phyloP scores from a whole-genome alignment of 2,888 invertebrate genomes.

The Athripsodes cinereus region DNA sequence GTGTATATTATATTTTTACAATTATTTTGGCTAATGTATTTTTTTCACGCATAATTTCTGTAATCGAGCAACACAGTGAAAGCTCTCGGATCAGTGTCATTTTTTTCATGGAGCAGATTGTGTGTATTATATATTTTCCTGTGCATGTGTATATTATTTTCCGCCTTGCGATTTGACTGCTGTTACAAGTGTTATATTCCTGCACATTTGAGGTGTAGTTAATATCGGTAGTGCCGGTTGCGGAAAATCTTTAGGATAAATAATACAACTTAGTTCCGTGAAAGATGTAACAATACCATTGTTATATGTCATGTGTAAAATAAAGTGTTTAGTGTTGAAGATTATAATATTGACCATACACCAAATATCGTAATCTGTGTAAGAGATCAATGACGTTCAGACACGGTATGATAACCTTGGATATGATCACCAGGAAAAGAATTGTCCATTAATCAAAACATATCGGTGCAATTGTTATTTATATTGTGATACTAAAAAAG shows the following conservation, averaged over 20 bases:
- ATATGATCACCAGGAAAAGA: slow-evolving; percentile 51
- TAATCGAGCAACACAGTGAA: not conserved
- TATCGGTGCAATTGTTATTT: slow-evolving; percentile 28
- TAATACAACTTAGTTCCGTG: slow-evolving; percentile 1
- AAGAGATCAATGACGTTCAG: slow-evolving; percentile 50
- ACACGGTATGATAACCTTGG: slow-evolving; percentile 44
- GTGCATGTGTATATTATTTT: slow-evolving; percentile 3
- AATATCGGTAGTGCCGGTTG: slow-evolving; percentile 14
- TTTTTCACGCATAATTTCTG: no score
- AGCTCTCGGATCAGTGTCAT: slow-evolving; percentile 17
- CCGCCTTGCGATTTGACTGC: slow-evolving; percentile 11
- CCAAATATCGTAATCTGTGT: slow-evolving; percentile 28
- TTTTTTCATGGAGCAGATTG: slow-evolving; percentile 12
- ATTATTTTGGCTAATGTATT: no score
- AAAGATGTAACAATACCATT: slow-evolving; percentile 13
- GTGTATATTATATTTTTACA: no score
- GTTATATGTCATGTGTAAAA: slow-evolving; percentile 11
- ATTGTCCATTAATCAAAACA: slow-evolving; percentile 50
- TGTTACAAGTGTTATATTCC: no score
- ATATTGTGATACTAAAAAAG: slow-evolving; percentile 43
- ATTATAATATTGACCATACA: slow-evolving; percentile 12
- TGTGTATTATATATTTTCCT: slow-evolving; percentile 7
- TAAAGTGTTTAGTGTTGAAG: slow-evolving; percentile 13
- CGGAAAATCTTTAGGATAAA: slow-evolving; percentile 4
- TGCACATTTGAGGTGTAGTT: slow-evolving; percentile 5